Conservation (phyloP, 2,797 vertebrate species). For the Alcedo quadribrachys region DNA sequence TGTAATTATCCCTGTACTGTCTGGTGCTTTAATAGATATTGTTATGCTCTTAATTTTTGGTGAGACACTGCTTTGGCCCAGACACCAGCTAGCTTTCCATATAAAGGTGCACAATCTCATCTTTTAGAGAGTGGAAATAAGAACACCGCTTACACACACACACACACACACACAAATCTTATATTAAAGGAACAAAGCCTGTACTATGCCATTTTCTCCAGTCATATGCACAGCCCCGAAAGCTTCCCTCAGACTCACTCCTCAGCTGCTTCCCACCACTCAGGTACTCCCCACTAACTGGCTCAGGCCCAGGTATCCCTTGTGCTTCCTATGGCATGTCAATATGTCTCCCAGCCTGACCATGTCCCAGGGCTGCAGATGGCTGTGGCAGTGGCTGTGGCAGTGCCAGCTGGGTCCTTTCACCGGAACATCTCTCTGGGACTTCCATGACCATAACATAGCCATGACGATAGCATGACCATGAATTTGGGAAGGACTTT, state of each 20-base stretch:
- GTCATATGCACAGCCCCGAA: not conserved
- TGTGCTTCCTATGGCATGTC: not conserved
- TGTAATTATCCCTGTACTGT: conserved; percentile 1
- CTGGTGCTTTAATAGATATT: conserved; percentile 2
- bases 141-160: not conserved
- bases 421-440: not conserved
- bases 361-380: rapidly evolving
- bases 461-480: too few relatives aligned
- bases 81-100: not conserved
- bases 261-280: not conserved
- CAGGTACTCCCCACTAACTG: rapidly evolving
- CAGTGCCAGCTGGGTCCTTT: not conserved
- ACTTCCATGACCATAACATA: not conserved
- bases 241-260: rapidly evolving
- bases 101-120: not conserved
- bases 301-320: not conserved
- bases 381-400: too few relatives aligned
- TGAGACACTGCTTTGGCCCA: not conserved
- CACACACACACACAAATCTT: not conserved
- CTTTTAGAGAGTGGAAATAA: not conserved
- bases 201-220: not conserved
- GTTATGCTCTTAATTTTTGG: not conserved
- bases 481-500: not conserved
- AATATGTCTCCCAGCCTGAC: rapidly evolving
- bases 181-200: not conserved